Conservation (phyloP, 2,888 invertebrate genomes). For the Drosophila neonasuta region DNA sequence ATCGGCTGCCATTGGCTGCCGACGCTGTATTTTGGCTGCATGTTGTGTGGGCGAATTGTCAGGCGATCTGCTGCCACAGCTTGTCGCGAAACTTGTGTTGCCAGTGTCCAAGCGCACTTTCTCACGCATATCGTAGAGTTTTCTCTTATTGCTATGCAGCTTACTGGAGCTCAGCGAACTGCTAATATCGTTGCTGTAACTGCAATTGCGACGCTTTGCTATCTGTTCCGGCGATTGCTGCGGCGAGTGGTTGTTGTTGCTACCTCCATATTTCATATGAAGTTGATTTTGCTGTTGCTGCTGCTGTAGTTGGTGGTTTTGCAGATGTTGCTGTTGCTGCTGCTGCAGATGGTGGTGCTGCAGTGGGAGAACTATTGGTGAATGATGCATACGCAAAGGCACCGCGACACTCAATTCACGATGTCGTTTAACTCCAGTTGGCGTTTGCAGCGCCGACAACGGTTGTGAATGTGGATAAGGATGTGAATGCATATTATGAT, state of each 20-base stretch:
- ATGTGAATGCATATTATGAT: slow-evolving; percentile 31
- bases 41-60: slow-evolving; percentile 51
- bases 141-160: slow-evolving; percentile 70
- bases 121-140: slow-evolving; percentile 54
- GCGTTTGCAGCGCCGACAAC: slow-evolving; percentile 31
- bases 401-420: slow-evolving; percentile 69
- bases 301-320: neutral
- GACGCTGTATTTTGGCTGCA: slow-evolving; percentile 63
- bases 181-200: slow-evolving; percentile 80
- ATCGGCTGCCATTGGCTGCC: slow-evolving; percentile 33
- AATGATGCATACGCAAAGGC: slow-evolving; percentile 45
- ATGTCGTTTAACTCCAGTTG: slow-evolving; percentile 72
- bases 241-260: slow-evolving; percentile 20
- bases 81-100: slow-evolving; percentile 20
- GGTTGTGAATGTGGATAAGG: slow-evolving; percentile 29
- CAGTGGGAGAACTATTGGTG: slow-evolving; percentile 15
- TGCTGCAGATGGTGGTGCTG: slow-evolving; percentile 25
- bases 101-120: slow-evolving; percentile 19
- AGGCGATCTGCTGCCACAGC: slow-evolving; percentile 42
- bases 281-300: slow-evolving; percentile 28
- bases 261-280: slow-evolving; percentile 22
- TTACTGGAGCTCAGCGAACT: slow-evolving; percentile 81
- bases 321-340: neutral
- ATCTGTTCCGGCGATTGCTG: slow-evolving; percentile 77
- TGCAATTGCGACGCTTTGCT: slow-evolving; percentile 79